phyloP scores from a whole-genome alignment of 2,113 vertebrate species.

The Seriola rivoliana region DNA sequence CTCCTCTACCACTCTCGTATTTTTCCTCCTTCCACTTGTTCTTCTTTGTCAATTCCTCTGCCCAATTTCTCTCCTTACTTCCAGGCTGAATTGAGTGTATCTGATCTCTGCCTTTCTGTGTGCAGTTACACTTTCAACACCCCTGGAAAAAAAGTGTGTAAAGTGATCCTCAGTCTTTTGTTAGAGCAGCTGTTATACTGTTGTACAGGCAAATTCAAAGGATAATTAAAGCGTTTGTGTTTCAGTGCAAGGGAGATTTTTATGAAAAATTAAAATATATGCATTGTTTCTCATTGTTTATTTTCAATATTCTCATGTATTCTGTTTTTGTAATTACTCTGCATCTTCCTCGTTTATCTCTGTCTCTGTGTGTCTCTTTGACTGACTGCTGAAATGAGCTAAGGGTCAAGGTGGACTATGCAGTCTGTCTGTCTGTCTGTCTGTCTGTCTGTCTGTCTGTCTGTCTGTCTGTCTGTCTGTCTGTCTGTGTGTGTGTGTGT shows the following conservation, averaged over 20 bases:
- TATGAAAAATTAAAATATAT: conserved; percentile 8
- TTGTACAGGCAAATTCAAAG: neutral
- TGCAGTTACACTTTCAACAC: neutral
- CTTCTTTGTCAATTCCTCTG: neutral
- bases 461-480: too few species aligned
- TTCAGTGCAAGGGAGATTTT: conserved; percentile 5
- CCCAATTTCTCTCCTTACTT: neutral
- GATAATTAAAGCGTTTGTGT: neutral
- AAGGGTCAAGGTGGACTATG: conserved; percentile 32
- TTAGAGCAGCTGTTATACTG: conserved; percentile 18
- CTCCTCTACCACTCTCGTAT: neutral
- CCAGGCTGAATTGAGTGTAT: neutral
- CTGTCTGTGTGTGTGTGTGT: neutral
- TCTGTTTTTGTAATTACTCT: conserved; percentile 3
- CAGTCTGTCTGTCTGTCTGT: neutral
- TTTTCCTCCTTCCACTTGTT: neutral
- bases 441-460: neutral
- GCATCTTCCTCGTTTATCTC: neutral
- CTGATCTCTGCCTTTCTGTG: neutral
- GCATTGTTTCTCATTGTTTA: neutral
- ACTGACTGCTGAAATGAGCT: conserved; percentile 12
- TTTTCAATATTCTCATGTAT: neutral
- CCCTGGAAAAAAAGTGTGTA: neutral
- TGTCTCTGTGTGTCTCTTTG: conserved; percentile 1
- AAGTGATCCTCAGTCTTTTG: conserved; percentile 10